Conservation (phyloP, 2,797 vertebrate species). For the Chromobotia macracanthus region DNA sequence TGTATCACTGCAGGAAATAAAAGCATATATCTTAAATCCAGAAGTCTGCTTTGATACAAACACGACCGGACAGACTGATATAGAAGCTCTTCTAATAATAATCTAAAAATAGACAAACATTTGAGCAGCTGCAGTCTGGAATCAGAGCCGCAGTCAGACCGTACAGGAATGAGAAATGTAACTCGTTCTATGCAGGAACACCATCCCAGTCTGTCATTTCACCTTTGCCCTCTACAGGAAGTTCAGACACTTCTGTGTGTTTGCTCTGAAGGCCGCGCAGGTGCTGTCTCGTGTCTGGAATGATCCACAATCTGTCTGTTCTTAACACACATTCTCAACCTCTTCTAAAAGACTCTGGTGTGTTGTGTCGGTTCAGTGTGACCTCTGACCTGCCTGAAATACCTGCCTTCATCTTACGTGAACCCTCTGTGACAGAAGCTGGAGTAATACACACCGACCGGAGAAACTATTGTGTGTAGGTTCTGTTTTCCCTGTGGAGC, state of each 20-base stretch:
- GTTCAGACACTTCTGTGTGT: neutral
- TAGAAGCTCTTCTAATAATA: neutral
- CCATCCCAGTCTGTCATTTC: constrained; percentile 1
- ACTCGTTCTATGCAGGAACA: constrained; percentile 8
- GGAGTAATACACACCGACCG: neutral
- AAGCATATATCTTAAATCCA: neutral
- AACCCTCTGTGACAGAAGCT: constrained; percentile 14
- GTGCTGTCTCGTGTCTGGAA: neutral
- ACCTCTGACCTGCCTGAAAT: constrained; percentile 7
- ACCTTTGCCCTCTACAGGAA: constrained; percentile 38
- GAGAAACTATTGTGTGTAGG: neutral
- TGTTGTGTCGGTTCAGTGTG: neutral
- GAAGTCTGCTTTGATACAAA: neutral
- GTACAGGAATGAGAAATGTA: neutral
- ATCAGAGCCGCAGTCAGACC: neutral
- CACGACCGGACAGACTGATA: neutral
- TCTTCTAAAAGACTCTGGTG: neutral
- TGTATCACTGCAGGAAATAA: no score
- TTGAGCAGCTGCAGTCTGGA: neutral
- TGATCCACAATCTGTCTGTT: neutral
- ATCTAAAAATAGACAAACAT: constrained; percentile 19
- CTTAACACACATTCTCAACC: neutral
- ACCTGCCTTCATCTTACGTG: neutral
- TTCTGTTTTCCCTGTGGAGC: neutral
- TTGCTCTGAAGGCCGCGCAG: no score